A percentile compares a stretch with the other conserved stretches of the same genome.
Conservation (phyloP, 2,888 invertebrate species). For the Malthinus flaveolus region DNA sequence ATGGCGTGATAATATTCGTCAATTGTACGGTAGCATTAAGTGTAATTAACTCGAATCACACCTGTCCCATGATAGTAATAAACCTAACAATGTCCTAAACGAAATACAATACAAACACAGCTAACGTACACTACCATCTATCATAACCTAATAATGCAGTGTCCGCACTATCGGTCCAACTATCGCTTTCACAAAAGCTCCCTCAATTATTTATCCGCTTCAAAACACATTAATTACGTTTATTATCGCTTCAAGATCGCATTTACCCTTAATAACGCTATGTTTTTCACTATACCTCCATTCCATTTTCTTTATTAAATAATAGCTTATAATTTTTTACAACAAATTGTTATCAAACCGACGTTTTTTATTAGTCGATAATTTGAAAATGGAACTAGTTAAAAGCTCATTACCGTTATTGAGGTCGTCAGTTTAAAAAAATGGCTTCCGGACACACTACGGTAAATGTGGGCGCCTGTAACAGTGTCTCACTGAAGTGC, state of each 20-base stretch:
- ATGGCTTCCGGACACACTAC: too few species aligned
- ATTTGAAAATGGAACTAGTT: too few species aligned
- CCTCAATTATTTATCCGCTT: constrained; percentile 50
- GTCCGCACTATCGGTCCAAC: constrained; percentile 46
- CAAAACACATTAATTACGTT: constrained; percentile 49
- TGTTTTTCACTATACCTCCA: not conserved
- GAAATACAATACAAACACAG: constrained; percentile 48
- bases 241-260: constrained; percentile 39
- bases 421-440: too few species aligned
- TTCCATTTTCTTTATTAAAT: not conserved
- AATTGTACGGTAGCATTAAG: constrained; percentile 28
- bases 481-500: too few species aligned
- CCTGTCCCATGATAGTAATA: constrained; percentile 49
- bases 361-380: too few species aligned
- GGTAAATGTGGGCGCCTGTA: too few species aligned
- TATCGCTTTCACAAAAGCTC: constrained; percentile 48
- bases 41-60: constrained; percentile 47
- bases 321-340: constrained; percentile 2
- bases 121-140: constrained; percentile 38
- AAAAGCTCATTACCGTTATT: too few species aligned
- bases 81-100: constrained; percentile 45
- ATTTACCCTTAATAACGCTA: constrained; percentile 6
- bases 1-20: constrained; percentile 24
- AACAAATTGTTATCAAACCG: not conserved
- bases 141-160: constrained; percentile 51